Conservation (phyloP, 2,113 vertebrate species). For the Micronisus gabar region DNA sequence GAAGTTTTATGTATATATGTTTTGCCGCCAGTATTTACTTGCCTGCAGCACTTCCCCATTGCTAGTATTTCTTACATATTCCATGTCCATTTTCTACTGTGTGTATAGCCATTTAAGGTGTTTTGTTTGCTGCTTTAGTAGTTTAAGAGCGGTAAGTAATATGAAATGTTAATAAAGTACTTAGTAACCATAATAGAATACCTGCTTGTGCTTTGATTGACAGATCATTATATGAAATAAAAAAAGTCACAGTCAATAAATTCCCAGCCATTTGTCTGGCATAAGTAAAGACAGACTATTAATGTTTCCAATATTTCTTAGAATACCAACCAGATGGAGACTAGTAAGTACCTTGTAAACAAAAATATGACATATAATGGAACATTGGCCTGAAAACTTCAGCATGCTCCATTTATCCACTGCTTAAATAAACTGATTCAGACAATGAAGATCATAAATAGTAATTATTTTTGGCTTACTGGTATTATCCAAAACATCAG, state of each 20-base stretch:
- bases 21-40: not conserved
- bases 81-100: not conserved
- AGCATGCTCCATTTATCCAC: not conserved
- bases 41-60: not conserved
- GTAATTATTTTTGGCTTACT: not conserved
- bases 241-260: not conserved
- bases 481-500: not conserved
- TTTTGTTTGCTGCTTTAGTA: not conserved
- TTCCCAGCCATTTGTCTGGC: not conserved
- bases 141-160: not conserved
- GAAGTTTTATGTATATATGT: not conserved
- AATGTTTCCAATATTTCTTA: not conserved
- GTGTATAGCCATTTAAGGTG: not conserved
- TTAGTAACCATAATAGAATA: slow-evolving; percentile 1
- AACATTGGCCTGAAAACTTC: not conserved
- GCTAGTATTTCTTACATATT: not conserved
- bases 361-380: not conserved
- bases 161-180: not conserved
- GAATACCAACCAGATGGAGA: not conserved
- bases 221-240: not conserved
- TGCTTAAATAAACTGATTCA: not conserved
- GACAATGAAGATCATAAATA: not conserved
- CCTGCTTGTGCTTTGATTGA: not conserved
- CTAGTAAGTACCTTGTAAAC: not conserved
- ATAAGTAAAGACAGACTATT: not conserved